Percentiles rank a stretch among this genome's conserved stretches.
Conservation (phyloP, 2,113 vertebrate genomes). For the Hemichromis elongatus region DNA sequence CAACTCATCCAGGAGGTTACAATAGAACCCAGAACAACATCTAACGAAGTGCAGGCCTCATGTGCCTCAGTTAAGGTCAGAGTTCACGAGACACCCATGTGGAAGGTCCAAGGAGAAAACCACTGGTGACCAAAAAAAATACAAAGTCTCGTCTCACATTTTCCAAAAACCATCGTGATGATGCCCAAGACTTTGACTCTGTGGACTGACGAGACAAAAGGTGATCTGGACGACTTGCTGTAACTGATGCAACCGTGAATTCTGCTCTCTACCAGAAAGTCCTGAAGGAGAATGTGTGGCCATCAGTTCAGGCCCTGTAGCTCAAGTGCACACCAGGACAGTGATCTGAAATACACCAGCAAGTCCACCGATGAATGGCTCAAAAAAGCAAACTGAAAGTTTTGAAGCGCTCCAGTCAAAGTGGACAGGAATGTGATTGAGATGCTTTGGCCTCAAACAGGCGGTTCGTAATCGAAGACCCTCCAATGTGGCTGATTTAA, state of each 20-base stretch:
- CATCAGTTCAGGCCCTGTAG: not conserved
- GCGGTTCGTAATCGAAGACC: rapidly evolving
- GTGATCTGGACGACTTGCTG: not conserved
- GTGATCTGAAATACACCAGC: not conserved
- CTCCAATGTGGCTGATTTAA: not conserved
- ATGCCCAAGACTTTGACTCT: not conserved
- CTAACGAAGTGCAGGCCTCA: not conserved
- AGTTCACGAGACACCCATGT: not conserved
- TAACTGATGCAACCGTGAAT: not conserved
- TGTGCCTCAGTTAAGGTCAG: not conserved
- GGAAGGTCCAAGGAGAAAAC: not conserved
- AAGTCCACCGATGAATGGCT: not conserved
- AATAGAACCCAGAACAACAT: not conserved
- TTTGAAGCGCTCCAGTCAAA: rapidly evolving
- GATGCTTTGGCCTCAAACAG: not conserved
- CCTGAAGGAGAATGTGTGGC: not conserved
- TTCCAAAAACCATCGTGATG: not conserved
- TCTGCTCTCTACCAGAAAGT: not conserved
- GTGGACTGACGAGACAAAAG: not conserved
- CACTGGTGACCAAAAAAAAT: not conserved
- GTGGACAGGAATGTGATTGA: not conserved
- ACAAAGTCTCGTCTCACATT: not conserved
- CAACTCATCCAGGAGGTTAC: not conserved
- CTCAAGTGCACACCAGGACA: not conserved
- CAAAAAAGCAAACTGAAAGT: not conserved